Percentiles rank a stretch among this genome's conserved stretches.
Evolutionary conservation across 2,888 invertebrate genomes (phyloP).

Genomic region (Nasonia oneida): DNA sequence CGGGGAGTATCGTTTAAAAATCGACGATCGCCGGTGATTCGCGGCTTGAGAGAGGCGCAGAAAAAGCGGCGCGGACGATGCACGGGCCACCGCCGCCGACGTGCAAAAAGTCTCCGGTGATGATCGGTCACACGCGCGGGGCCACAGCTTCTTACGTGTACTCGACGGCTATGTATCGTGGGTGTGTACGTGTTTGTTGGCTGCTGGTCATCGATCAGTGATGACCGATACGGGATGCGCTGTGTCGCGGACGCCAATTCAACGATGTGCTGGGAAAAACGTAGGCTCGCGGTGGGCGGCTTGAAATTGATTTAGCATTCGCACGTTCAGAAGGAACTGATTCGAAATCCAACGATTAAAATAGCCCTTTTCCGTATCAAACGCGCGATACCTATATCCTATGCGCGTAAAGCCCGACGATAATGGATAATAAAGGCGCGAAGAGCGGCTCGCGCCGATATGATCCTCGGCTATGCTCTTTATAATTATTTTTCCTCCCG

Average conservation of each 20-base stretch:
- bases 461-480: background rate
- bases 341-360: no score
- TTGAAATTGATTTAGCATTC: no score
- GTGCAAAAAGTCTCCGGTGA: slow-evolving; percentile 22
- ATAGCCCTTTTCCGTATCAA: no score
- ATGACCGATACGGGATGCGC: background rate
- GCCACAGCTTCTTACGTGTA: background rate
- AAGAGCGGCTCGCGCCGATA: background rate
- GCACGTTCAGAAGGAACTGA: no score
- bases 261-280: no score
- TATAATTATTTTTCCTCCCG: slow-evolving; percentile 32
- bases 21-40: background rate
- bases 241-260: slow-evolving; percentile 11
- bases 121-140: slow-evolving; percentile 57
- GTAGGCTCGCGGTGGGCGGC: no score
- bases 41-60: background rate
- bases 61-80: slow-evolving; percentile 1
- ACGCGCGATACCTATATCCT: no score
- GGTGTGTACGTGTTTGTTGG: background rate
- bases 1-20: background rate
- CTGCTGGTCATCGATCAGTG: background rate
- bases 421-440: background rate
- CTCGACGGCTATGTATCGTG: background rate
- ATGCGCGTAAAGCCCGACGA: background rate
- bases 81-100: background rate